These are phyloP conservation scores for Alexandromys fortis DNA, from an alignment of 2,113 vertebrate species.

Conservation along the genomic window DNA sequence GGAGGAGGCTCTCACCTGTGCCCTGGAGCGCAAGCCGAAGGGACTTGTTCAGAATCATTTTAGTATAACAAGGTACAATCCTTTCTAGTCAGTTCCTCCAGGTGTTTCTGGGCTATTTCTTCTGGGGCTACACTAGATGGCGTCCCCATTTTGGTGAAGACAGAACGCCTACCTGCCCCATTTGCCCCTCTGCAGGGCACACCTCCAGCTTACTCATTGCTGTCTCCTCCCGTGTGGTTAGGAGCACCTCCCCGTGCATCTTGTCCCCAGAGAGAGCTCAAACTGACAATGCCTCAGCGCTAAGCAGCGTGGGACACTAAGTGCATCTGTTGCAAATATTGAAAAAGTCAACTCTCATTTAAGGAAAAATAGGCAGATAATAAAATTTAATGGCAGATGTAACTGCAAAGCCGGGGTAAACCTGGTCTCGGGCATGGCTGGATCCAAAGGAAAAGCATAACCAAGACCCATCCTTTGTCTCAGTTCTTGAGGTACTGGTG, in stretches of 20 bases:
- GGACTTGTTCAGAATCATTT: not conserved
- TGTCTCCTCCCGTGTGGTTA: not conserved
- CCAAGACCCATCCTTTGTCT: not conserved
- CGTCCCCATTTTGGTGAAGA: not conserved
- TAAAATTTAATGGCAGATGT: not conserved
- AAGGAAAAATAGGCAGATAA: not conserved
- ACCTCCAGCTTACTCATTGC: not conserved
- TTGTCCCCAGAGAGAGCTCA: not conserved
- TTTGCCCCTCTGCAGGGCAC: not conserved
- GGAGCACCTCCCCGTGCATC: too few species aligned
- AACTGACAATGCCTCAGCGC: not conserved
- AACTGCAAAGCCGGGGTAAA: not conserved
- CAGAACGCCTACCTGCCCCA: not conserved
- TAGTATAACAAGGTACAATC: not conserved
- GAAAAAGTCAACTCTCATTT: not conserved
- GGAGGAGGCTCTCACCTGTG: not conserved
- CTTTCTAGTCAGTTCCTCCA: not conserved
- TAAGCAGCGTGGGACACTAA: not conserved
- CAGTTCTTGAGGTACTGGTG: not conserved
- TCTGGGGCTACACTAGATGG: not conserved
- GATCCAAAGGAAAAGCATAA: not conserved
- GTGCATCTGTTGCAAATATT: constrained; percentile 6
- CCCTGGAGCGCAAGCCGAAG: not conserved
- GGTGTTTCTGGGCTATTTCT: not conserved
- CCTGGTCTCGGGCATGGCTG: constrained; percentile 14